phyloP scores from a whole-genome alignment of 2,113 vertebrate genomes.

The Stegastes partitus region DNA sequence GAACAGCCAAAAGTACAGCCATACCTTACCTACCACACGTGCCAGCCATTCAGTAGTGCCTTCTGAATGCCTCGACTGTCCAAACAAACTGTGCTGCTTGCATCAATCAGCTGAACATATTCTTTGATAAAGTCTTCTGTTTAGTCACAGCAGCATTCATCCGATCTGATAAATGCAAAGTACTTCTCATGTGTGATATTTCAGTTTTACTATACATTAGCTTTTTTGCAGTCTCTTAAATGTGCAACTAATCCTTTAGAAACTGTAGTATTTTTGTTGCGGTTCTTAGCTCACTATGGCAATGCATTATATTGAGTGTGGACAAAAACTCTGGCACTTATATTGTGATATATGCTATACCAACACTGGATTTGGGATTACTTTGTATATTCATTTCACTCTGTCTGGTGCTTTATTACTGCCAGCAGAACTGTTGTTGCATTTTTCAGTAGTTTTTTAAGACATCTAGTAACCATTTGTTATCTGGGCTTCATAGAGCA shows the following conservation, averaged over 20 bases:
- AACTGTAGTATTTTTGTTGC: conserved; percentile 2
- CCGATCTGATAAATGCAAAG: conserved; percentile 16
- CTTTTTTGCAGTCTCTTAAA: conserved; percentile 37
- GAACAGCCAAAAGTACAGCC: conserved; percentile 41
- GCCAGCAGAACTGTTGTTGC: background rate
- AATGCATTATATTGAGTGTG: conserved; percentile 25
- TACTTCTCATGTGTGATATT: conserved; percentile 33
- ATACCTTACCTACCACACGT: conserved; percentile 3
- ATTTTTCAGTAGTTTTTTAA: background rate
- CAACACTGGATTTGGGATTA: conserved; percentile 53
- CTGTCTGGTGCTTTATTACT: conserved; percentile 10
- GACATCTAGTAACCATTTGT: background rate
- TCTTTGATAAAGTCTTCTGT: conserved; percentile 19
- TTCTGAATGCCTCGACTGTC: conserved; percentile 34
- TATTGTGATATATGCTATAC: conserved; percentile 25
- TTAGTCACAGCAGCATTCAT: conserved; percentile 21
- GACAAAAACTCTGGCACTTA: conserved; percentile 11
- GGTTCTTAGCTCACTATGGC: conserved; percentile 29
- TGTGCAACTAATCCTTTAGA: conserved; percentile 29
- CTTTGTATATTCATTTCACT: conserved; percentile 30
- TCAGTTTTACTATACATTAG: conserved; percentile 24
- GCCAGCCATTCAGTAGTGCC: conserved; percentile 31
- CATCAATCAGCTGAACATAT: conserved; percentile 25
- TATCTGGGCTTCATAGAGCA: background rate
- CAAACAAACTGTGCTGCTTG: conserved; percentile 28